Evolutionary conservation across 2,888 invertebrate genomes (phyloP), one percentile per base, ranked within the genome.

Genomic region (Nomada ruficornis): DNA sequence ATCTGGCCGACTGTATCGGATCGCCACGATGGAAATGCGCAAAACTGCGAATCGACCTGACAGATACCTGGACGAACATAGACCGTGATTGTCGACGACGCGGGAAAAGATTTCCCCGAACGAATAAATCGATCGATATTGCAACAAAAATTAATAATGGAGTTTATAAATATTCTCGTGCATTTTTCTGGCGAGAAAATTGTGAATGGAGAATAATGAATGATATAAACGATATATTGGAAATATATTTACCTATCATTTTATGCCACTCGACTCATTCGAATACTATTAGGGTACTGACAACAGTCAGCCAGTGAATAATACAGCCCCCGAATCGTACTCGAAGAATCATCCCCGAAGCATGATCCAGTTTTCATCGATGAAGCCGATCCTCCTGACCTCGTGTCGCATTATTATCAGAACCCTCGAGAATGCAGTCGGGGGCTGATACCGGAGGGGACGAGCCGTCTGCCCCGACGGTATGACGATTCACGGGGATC

Each of bases 271-370:
- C 36, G 36, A 36, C 36, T 7, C 5, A 7, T 36, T 36, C 36
- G 36, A 36, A 36, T 36, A 36, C 36, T 36, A 36, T 36, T 36
- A 36, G 36, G 36, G 36, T 36, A 36, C 36, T 26, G 26, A 26
- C 2, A 26, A 5, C 9, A 7, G 36, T 36, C 36, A 5, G 36
- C 7, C 36, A 1, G 36, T 36, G 36, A 36, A 36, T 36, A 36
- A 36, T 7, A 36, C 0, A 36, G 36, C 7, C 36, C 7, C 36
- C 50, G 18, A 15, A 15, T 50, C 50, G 15, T 15, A 70, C 54
- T 80, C 69, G 65, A 77, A 80, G 77, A 67, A 76, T 29, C 65
- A 67, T 44, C 73, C 36, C 47, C 23, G 26, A 54, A 23, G 36
- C 10, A n/a, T 20, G n/a, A 10, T 2, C 54, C 10, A 54, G 2